Evolutionary conservation across 2,113 vertebrate species (phyloP).

Genomic region (Nyctereutes procyonoides): DNA sequence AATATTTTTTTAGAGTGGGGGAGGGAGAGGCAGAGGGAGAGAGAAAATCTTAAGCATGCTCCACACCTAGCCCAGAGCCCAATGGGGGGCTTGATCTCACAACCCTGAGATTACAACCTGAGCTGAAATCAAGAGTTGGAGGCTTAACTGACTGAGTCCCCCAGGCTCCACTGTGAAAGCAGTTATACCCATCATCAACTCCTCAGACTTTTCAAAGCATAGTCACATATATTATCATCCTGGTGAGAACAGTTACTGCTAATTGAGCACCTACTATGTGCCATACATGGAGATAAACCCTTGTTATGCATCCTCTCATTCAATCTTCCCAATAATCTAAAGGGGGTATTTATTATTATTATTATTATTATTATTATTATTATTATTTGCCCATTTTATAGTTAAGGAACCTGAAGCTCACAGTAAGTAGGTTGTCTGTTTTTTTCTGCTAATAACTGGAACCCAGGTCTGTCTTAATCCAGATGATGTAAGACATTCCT

Average conservation of each 20-base stretch:
- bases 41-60: no score
- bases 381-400: not conserved
- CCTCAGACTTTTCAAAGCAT: not conserved
- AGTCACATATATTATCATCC: rapidly evolving
- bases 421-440: not conserved
- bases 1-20: no score
- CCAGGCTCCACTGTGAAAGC: no score
- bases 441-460: not conserved
- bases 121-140: not conserved
- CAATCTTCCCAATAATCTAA: not conserved
- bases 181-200: not conserved
- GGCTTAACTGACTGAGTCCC: not conserved
- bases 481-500: not conserved
- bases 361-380: no score
- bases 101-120: no score
- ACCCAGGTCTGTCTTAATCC: not conserved
- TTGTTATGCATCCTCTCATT: not conserved
- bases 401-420: not conserved
- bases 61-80: no score
- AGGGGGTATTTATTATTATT: not conserved
- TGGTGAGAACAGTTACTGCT: not conserved
- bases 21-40: no score
- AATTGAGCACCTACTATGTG: not conserved
- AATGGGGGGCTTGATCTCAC: no score
- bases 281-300: not conserved